Evolutionary conservation across 2,797 vertebrate genomes (phyloP).

Genomic region (Epinephelus awoara): DNA sequence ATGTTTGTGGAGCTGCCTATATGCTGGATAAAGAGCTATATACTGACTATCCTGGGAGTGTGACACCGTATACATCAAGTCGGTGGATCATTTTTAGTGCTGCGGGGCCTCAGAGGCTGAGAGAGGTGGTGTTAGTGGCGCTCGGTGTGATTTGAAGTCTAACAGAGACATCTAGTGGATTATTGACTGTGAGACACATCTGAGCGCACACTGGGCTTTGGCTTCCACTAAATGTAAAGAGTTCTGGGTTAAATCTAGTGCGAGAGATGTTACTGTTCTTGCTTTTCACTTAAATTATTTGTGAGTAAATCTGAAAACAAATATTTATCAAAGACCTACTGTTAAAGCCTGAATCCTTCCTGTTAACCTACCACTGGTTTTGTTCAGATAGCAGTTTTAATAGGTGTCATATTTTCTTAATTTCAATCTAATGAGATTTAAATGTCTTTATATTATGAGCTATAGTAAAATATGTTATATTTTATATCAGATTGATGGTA

Average conservation of each 20-base stretch:
- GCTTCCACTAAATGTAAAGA: not conserved
- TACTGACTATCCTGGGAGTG: constrained; percentile 56
- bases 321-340: not conserved
- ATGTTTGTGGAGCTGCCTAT: constrained; percentile 77
- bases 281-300: not conserved
- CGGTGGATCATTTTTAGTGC: constrained; percentile 60
- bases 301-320: not conserved
- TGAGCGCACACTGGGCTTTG: not conserved
- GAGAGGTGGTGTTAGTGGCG: constrained; percentile 4
- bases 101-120: constrained; percentile 55
- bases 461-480: too few relatives aligned
- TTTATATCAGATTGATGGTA: too few relatives aligned
- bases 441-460: too few relatives aligned
- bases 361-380: not conserved
- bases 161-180: constrained; percentile 83
- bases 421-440: not conserved
- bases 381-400: not conserved
- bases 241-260: not conserved
- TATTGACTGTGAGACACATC: not conserved
- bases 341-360: not conserved
- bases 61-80: constrained; percentile 62
- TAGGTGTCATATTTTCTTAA: not conserved
- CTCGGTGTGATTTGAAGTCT: constrained; percentile 43
- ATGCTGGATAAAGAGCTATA: constrained; percentile 68
- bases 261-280: not conserved